Conservation (phyloP, 1,140 invertebrate species). For the Leptinotarsa undecemlineata region DNA sequence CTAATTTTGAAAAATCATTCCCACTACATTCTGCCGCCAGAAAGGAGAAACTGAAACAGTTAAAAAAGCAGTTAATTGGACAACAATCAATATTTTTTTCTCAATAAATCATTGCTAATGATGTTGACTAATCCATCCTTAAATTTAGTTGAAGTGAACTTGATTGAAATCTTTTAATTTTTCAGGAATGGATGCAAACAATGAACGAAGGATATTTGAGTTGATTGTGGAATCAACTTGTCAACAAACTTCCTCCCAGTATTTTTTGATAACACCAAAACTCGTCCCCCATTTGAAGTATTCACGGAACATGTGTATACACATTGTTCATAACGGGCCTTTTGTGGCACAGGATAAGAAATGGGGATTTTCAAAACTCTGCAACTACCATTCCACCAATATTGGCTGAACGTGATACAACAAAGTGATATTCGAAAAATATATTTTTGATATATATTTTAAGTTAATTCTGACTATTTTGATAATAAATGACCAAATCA, state of each 20-base stretch:
- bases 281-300: constrained; percentile 50
- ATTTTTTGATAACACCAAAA: constrained; percentile 93
- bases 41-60: too few relatives aligned
- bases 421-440: neutral
- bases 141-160: too few relatives aligned
- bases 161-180: constrained; percentile 14
- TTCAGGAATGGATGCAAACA: constrained; percentile 62
- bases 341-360: constrained; percentile 44
- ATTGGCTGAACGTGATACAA: constrained; percentile 16
- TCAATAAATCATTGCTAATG: too few relatives aligned
- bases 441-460: neutral
- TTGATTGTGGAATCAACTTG: constrained; percentile 80
- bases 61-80: too few relatives aligned
- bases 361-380: constrained; percentile 43
- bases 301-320: constrained; percentile 43
- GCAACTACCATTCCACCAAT: constrained; percentile 35
- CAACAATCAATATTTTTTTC: too few relatives aligned
- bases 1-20: too few relatives aligned
- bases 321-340: constrained; percentile 51
- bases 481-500: neutral
- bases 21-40: too few relatives aligned
- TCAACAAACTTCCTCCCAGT: constrained; percentile 72
- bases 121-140: too few relatives aligned
- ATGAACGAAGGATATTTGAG: constrained; percentile 88
- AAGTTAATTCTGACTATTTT: neutral